Conservation (phyloP, 2,888 invertebrate genomes). For the Platerodrilus igneus region DNA sequence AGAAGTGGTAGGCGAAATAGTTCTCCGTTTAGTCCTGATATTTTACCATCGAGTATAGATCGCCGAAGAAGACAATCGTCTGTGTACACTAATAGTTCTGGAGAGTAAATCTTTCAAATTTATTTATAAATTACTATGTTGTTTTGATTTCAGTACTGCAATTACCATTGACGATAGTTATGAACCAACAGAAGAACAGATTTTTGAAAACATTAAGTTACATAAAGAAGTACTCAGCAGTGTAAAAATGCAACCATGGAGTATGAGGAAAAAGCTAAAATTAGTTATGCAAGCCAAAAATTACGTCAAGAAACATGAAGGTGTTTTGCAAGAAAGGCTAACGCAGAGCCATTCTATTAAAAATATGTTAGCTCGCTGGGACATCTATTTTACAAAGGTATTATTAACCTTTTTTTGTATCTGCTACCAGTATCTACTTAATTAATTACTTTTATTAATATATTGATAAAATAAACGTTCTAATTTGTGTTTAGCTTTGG, state of each 20-base stretch:
- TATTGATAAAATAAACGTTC: constrained; percentile 2
- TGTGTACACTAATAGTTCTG: constrained; percentile 82
- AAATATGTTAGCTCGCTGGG: constrained; percentile 80
- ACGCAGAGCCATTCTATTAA: constrained; percentile 84
- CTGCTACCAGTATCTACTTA: too few species aligned
- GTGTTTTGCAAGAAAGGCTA: constrained; percentile 79
- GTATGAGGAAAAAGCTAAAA: constrained; percentile 75
- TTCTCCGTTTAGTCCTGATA: constrained; percentile 54
- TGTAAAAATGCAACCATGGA: constrained; percentile 81
- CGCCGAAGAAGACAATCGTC: constrained; percentile 62
- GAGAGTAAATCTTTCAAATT: constrained; percentile 64
- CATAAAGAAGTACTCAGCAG: constrained; percentile 88
- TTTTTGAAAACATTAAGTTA: constrained; percentile 82
- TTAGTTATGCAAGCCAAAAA: constrained; percentile 79
- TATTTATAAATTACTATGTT: background rate
- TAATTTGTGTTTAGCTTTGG: constrained; percentile 60
- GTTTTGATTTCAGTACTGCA: constrained; percentile 56
- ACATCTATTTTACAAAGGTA: constrained; percentile 75
- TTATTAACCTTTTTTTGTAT: too few species aligned
- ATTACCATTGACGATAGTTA: constrained; percentile 71
- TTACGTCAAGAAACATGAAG: constrained; percentile 86
- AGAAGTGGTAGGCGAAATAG: constrained; percentile 59
- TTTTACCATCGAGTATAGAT: constrained; percentile 41
- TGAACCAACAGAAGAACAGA: constrained; percentile 75
- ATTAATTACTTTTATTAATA: constrained; percentile 1